Conservation (phyloP, 2,888 invertebrate species). For the Lypha dubia region DNA sequence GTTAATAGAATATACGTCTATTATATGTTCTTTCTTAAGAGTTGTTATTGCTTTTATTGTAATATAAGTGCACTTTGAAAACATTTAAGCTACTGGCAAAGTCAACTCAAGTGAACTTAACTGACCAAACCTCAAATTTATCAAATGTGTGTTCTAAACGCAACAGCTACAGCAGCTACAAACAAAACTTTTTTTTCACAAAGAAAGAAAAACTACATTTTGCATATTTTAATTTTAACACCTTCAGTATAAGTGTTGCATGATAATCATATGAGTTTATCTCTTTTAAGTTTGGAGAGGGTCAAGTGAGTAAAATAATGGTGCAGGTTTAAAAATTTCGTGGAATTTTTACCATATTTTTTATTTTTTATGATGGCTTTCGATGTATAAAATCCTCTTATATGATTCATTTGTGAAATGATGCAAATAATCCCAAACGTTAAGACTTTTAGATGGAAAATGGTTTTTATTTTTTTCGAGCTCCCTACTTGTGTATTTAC, state of each 20-base stretch:
- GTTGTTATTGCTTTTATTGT: conserved; percentile 3
- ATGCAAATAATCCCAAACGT: no score
- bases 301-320: not conserved
- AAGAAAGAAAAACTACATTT: no score
- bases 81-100: conserved; percentile 46
- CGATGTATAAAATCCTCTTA: no score
- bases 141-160: conserved; percentile 67
- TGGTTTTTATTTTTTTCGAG: no score
- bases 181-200: conserved; percentile 33
- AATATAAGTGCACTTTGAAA: conserved; percentile 8
- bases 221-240: conserved; percentile 50
- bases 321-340: no score
- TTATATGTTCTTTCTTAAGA: conserved; percentile 13
- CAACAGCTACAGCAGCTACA: conserved; percentile 32
- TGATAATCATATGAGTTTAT: conserved; percentile 20
- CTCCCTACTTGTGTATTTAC: no score
- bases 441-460: no score
- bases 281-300: conserved; percentile 11
- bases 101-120: conserved; percentile 59
- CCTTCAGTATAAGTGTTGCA: conserved; percentile 41
- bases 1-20: conserved; percentile 59
- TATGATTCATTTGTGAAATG: no score
- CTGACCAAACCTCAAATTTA: conserved; percentile 69
- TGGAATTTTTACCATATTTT: no score
- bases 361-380: not conserved